A percentile compares a stretch with the other conserved stretches of the same genome.
These are phyloP conservation scores for Leuciscus idus DNA, from an alignment of 2,113 vertebrate genomes.

Conservation along the genomic window DNA sequence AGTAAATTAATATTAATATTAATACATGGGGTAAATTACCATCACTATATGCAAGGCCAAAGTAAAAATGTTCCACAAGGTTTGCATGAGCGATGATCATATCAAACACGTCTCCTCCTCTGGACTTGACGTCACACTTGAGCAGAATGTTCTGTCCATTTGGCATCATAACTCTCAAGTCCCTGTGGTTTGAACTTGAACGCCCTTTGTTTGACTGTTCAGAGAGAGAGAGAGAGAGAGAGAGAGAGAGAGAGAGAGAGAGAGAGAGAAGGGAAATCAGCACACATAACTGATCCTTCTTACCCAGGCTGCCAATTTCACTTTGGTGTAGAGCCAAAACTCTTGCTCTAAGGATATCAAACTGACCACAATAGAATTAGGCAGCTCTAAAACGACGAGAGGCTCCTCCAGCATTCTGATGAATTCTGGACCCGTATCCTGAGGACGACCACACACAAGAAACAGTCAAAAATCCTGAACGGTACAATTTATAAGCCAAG, in stretches of 20 bases:
- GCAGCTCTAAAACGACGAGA: conserved; percentile 80
- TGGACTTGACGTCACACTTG: conserved; percentile 85
- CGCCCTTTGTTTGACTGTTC: conserved; percentile 86
- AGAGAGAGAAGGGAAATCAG: too few species aligned
- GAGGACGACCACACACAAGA: conserved; percentile 1
- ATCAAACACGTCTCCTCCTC: conserved; percentile 82
- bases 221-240: neutral
- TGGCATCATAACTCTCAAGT: conserved; percentile 84
- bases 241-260: too few species aligned
- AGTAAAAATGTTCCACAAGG: conserved; percentile 86
- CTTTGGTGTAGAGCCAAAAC: neutral
- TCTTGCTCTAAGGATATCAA: neutral
- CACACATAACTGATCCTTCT: neutral
- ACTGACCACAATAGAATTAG: conserved; percentile 86
- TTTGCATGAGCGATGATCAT: conserved; percentile 82
- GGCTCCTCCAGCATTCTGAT: conserved; percentile 79
- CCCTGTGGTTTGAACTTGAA: conserved; percentile 79
- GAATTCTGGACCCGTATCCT: conserved; percentile 86
- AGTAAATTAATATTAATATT: neutral
- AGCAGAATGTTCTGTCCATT: conserved; percentile 85
- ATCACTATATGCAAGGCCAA: conserved; percentile 86
- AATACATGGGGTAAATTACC: conserved; percentile 66
- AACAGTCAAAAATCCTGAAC: neutral
- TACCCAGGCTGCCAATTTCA: neutral
- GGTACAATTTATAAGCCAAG: neutral